A percentile compares a stretch with the other conserved stretches of the same genome.
Evolutionary conservation across 2,797 vertebrate species (phyloP).

Genomic region (Parauchenoglanis ngamensis): DNA sequence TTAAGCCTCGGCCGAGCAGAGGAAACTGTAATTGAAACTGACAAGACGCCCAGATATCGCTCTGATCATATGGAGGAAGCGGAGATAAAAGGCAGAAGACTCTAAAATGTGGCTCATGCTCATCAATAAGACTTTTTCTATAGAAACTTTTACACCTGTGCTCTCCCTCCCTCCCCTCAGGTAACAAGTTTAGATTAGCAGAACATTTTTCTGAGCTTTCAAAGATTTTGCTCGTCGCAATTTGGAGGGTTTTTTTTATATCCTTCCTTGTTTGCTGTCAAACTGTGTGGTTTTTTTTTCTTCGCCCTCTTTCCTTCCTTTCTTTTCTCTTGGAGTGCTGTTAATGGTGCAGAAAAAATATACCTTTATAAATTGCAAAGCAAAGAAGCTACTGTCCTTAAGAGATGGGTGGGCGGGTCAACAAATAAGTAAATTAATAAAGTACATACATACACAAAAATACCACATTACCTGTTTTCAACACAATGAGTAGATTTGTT

Average conservation of each 20-base stretch:
- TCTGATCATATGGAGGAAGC: constrained; percentile 13
- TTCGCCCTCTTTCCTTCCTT: neutral
- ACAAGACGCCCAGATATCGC: constrained; percentile 54
- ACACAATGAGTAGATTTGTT: neutral
- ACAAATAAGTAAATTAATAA: neutral
- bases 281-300: neutral
- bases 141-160: neutral
- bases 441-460: neutral
- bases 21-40: constrained; percentile 65
- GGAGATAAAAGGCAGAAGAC: constrained; percentile 15
- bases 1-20: constrained; percentile 39
- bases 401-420: neutral
- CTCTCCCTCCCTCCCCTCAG: accelerated
- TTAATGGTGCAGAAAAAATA: neutral
- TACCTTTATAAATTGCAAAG: neutral
- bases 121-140: neutral
- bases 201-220: neutral
- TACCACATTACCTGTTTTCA: neutral
- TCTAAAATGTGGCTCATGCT: neutral
- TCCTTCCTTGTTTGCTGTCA: neutral
- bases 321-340: neutral
- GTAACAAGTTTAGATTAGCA: neutral
- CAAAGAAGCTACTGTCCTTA: neutral
- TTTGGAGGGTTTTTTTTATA: neutral
- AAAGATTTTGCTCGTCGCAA: neutral